Base-by-base conservation (phyloP, 2,113 vertebrate genomes). In the Cynoglossus semilaevis region DNA sequence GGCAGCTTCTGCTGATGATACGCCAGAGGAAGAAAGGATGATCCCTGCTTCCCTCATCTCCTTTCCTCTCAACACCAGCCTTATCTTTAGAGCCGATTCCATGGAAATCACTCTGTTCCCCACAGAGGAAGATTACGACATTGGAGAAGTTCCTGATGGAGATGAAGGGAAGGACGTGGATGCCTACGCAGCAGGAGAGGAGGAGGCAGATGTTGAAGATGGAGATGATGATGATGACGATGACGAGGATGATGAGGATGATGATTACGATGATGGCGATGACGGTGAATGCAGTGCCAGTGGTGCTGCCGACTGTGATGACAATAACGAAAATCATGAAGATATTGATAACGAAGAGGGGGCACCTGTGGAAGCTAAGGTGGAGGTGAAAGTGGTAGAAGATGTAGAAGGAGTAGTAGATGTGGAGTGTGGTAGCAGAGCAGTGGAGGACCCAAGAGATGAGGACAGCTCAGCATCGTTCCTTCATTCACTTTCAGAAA, bases 401-500 rank as follows among this genome's bases (percentile, higher is more conserved):
- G 87, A 85, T 4, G 78, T 57, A 12, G 49, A 77, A 63, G 77
- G 86, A 0, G 72, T 82, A 0, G 84, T 83, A 1, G 79, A 77
- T 0, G 61, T 70, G 4, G 67, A 72, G 15, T 58, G 63, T 51
- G 57, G 77, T 34, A 60, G 58, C 37, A 85, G 84, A 73, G 80
- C 50, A 48, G 76, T 72, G 18, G 84, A 87, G 14, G 87, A 88
- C 63, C 83, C 81, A n/a, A 80, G 75, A 1, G 93, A 95, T 0
- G 92, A 94, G 60, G 95, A 95, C 72, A 92, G 93, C 1, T 97
- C 95, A 0, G 92, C 91, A 13, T 98, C 96, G 5, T 97, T 94
- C 82, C 90, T 97, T 61, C 94, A 91, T 79, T 96, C 96, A 0
- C 91, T 97, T 59, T 99, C 96, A 0, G 96, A 99, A 73, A 94